Percentiles rank a stretch among this genome's conserved stretches.
Conservation (phyloP, 2,888 invertebrate genomes). For the Diaperis boleti region DNA sequence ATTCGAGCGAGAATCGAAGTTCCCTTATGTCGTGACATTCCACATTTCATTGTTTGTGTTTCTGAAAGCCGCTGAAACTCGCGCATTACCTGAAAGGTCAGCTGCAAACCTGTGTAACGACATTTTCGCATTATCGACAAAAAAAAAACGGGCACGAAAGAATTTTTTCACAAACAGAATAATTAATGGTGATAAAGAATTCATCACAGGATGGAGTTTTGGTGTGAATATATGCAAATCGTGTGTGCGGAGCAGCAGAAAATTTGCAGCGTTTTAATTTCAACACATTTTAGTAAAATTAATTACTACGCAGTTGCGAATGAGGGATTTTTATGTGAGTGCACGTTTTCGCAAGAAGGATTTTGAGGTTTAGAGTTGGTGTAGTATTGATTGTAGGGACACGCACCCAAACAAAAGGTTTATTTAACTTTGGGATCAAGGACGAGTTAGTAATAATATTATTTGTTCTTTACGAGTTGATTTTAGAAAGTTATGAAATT, state of each 20-base stretch:
- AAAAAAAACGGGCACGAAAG: background rate
- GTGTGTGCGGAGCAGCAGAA: background rate
- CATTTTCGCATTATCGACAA: constrained; percentile 2
- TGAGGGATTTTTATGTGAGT: background rate
- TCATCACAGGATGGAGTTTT: background rate
- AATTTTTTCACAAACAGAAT: background rate
- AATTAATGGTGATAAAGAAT: constrained; percentile 7
- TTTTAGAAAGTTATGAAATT: constrained; percentile 1
- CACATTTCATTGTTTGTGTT: background rate
- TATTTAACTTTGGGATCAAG: constrained; percentile 20
- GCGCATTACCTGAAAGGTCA: constrained; percentile 6
- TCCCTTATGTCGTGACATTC: constrained; percentile 14
- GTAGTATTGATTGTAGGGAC: constrained; percentile 2
- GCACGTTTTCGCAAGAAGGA: background rate
- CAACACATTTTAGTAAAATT: constrained; percentile 1
- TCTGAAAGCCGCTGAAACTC: background rate
- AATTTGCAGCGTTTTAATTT: background rate
- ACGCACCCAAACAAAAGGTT: constrained; percentile 31
- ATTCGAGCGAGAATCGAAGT: constrained; percentile 19
- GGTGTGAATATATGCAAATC: background rate
- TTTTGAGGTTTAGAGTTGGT: background rate
- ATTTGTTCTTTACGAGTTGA: constrained; percentile 6
- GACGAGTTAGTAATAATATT: too few relatives aligned
- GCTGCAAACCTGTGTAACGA: constrained; percentile 12
- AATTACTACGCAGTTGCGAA: background rate